A percentile compares a stretch with the other conserved stretches of the same genome.
phyloP scores from a whole-genome alignment of 64 coral and sea anemone species.

The Montipora foliosa region DNA sequence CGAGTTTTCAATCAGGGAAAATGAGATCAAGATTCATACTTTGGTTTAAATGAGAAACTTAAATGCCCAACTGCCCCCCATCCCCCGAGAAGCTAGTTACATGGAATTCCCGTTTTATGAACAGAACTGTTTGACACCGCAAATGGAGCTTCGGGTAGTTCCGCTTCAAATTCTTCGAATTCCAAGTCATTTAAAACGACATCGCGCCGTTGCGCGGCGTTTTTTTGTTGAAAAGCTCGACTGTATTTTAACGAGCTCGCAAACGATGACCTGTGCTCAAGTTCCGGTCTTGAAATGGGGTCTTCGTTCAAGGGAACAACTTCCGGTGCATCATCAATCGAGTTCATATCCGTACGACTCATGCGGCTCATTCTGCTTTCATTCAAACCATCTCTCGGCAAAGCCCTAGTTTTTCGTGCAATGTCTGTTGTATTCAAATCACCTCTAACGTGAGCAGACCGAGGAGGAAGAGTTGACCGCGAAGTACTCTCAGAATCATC shows the following conservation, averaged over 20 bases:
- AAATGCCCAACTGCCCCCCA: no score
- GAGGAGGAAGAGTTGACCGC: background rate
- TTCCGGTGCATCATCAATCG: background rate
- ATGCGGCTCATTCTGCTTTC: background rate
- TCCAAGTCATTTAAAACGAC: constrained; percentile 38
- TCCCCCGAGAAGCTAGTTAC: background rate
- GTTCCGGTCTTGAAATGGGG: background rate
- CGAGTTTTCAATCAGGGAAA: no score
- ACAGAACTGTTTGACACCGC: background rate
- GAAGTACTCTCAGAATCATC: background rate
- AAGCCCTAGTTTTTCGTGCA: background rate
- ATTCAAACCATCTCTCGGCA: background rate
- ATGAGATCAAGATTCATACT: no score
- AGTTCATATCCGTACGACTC: background rate
- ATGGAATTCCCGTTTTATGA: background rate
- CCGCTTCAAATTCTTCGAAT: constrained; percentile 31
- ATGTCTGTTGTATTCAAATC: background rate
- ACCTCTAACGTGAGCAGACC: background rate
- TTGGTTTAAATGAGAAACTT: no score
- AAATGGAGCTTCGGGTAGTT: background rate
- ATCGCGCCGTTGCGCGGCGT: background rate
- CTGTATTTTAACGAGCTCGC: constrained; percentile 61
- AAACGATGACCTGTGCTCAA: constrained; percentile 26
- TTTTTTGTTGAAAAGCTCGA: constrained; percentile 42
- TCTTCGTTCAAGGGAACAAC: background rate